These are phyloP conservation scores for Dendrophyllia cribrosa DNA, from an alignment of 64 coral and sea anemone species.

Conservation along the genomic window DNA sequence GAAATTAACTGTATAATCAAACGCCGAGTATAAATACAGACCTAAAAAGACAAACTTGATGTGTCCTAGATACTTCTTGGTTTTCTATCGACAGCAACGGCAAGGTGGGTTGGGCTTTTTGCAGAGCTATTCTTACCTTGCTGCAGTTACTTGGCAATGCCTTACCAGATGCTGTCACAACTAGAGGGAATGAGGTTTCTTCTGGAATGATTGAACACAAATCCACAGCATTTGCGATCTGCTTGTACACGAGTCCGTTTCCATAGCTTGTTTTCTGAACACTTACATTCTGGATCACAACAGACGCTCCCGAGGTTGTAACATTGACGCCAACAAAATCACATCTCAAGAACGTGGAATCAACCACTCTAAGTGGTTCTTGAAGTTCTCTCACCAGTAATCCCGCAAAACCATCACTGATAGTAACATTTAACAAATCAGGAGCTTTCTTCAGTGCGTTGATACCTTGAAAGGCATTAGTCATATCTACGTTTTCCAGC, in stretches of 20 bases:
- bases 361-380: conserved; percentile 1
- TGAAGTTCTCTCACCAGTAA: conserved; percentile 28
- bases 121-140: neutral
- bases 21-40: no score
- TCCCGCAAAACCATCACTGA: conserved; percentile 49
- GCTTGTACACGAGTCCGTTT: conserved; percentile 47
- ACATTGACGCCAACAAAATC: conserved; percentile 47
- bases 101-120: no score
- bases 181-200: conserved; percentile 11
- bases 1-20: no score
- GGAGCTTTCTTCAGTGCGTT: conserved; percentile 49
- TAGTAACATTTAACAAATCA: conserved; percentile 31
- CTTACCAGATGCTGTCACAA: neutral
- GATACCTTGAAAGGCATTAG: conserved; percentile 56
- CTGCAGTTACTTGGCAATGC: neutral
- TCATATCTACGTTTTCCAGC: conserved; percentile 68
- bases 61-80: no score
- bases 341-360: neutral
- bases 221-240: conserved; percentile 12
- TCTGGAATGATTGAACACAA: conserved; percentile 14
- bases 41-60: no score
- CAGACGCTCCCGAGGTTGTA: neutral
- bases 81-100: no score
- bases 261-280: conserved; percentile 51
- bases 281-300: conserved; percentile 42